Evolutionary conservation across 2,797 vertebrate species (phyloP).

Genomic region (Phyllotis vaccarum): DNA sequence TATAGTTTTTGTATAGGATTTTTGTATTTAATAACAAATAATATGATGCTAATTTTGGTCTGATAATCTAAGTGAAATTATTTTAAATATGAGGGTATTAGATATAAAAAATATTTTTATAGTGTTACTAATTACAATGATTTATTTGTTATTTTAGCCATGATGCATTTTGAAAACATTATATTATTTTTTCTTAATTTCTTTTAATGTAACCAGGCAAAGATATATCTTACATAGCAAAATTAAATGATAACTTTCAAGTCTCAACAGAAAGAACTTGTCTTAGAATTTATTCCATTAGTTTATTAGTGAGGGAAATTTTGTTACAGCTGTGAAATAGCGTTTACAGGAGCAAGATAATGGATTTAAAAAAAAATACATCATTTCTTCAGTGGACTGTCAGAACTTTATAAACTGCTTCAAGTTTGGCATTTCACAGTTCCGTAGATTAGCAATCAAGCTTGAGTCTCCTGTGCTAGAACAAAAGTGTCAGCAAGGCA

Average conservation of each 20-base stretch:
- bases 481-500: accelerated
- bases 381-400: background rate
- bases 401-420: background rate
- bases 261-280: background rate
- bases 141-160: background rate
- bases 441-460: background rate
- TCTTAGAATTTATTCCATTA: background rate
- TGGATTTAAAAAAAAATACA: background rate
- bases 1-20: accelerated
- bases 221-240: background rate
- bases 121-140: background rate
- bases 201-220: background rate
- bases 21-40: background rate
- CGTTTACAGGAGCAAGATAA: background rate
- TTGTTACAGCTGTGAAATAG: background rate
- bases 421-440: background rate
- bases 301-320: background rate
- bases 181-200: background rate
- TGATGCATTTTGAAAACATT: background rate
- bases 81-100: background rate
- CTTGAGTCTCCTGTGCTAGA: background rate
- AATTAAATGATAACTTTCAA: background rate
- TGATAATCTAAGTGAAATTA: background rate
- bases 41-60: background rate
- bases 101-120: background rate